Evolutionary conservation across 2,797 vertebrate genomes (phyloP).

Genomic region (Poeciliopsis gracilis): DNA sequence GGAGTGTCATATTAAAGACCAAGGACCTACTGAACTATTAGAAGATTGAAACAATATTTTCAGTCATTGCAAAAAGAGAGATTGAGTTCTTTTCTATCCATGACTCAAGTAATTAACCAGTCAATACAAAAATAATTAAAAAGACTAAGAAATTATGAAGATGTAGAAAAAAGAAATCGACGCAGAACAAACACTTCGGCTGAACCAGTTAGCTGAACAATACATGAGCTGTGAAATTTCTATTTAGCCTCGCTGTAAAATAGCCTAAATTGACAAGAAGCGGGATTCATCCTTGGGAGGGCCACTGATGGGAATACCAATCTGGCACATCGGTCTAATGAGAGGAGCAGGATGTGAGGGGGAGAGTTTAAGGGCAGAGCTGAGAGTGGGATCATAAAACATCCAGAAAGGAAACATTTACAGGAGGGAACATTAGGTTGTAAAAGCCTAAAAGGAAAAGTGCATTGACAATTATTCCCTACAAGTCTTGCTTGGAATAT

Average conservation of each 20-base stretch:
- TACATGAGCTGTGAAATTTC: constrained; percentile 41
- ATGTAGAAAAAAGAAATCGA: constrained; percentile 6
- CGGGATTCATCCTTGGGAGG: constrained; percentile 42
- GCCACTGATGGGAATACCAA: constrained; percentile 50
- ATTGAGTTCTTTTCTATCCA: not conserved
- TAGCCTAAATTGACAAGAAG: constrained; percentile 55
- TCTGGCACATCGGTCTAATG: constrained; percentile 45
- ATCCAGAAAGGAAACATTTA: constrained; percentile 46
- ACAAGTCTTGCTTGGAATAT: constrained; percentile 14
- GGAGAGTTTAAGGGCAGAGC: constrained; percentile 28
- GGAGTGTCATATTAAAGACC: not conserved
- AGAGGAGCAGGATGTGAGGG: constrained; percentile 22
- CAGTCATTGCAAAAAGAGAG: not conserved
- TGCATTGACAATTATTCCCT: constrained; percentile 25
- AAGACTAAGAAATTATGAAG: not conserved
- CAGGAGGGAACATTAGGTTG: constrained; percentile 37
- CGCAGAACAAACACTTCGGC: constrained; percentile 16
- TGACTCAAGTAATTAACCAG: not conserved
- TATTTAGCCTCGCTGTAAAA: constrained; percentile 34
- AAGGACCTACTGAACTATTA: not conserved
- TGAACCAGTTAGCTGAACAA: constrained; percentile 19
- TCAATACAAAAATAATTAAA: not conserved
- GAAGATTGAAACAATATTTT: not conserved
- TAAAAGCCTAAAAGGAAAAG: constrained; percentile 31
- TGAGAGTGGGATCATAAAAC: constrained; percentile 56